Base-by-base conservation (phyloP, 2,113 vertebrate genomes). In the Cyanoramphus novaezelandiae region DNA sequence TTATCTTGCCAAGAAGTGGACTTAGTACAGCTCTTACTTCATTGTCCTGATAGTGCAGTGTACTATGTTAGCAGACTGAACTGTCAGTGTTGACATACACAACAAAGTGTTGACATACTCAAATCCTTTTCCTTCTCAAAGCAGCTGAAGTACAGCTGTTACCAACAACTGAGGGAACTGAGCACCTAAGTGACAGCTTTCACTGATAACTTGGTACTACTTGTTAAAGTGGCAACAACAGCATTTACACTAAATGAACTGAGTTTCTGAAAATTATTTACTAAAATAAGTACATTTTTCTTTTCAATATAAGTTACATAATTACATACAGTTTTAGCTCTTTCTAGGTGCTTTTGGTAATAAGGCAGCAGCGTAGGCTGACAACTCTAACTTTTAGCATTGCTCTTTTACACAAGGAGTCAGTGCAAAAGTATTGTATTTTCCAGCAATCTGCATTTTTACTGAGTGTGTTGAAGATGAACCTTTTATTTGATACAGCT, bases 321-420 rank as follows among this genome's bases (percentile, higher is more conserved):
- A 95, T 97, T 98, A 97, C 97, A 98, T 98, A 97, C 93, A 88
- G 87, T 92, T 97, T 97, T 93, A 94, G 86, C 71, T 98, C 86
- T 91, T 86, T 89, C 85, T 91, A 80, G 91, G 91, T 98, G 91
- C 83, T 86, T 94, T 89, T 91, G 84, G 83, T 92, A 94, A 24
- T 98, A 98, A 98, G 97, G 98, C 97, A 97, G 96, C 67, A 97
- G 95, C 95, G 52, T 39, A 95, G 62, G 62, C 78, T 94, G 39
- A 86, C 2, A 0, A 78, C 78, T 92, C 59, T 47, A 90, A 52
- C 50, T 70, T 82, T 67, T 41, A 87, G 82, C 82, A 21, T 90
- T 91, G 53, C 63, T 94, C 47, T 94, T 94, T 64, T 82, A 91
- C 41, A 69, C 43, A 84, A 44, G 25, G 80, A 88, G 28, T 92